A percentile compares a stretch with the other conserved stretches of the same genome.
Evolutionary conservation across 2,797 vertebrate genomes (phyloP).

Genomic region (Spheniscus humboldti): DNA sequence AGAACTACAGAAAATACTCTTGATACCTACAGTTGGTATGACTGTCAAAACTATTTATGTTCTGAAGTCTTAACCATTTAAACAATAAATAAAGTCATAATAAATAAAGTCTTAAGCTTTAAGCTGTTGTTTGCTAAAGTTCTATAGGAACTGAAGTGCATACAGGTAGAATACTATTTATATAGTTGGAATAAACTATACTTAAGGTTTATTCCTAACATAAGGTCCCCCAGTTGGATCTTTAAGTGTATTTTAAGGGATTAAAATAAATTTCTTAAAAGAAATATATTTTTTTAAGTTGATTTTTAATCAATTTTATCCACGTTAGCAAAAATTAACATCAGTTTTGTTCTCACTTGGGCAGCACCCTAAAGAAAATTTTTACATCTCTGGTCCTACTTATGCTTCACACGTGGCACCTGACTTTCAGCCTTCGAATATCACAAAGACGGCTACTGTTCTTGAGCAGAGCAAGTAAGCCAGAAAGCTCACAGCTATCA

Average conservation of each 20-base stretch:
- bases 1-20: constrained; percentile 11
- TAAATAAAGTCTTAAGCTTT: neutral
- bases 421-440: neutral
- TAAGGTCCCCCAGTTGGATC: neutral
- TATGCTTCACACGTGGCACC: neutral
- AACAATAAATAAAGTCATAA: neutral
- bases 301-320: neutral
- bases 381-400: neutral
- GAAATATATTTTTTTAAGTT: neutral
- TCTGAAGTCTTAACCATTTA: neutral
- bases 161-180: neutral
- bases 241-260: neutral
- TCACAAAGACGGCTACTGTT: neutral
- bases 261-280: neutral
- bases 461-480: neutral
- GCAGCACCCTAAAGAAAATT: neutral
- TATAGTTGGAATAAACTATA: neutral
- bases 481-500: neutral
- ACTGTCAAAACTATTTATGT: constrained; percentile 6
- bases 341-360: neutral
- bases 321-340: neutral
- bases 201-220: neutral
- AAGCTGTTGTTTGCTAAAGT: neutral
- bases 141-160: neutral
- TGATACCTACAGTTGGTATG: neutral